Conservation (phyloP, 2,113 vertebrate genomes). For the Paralichthys olivaceus region DNA sequence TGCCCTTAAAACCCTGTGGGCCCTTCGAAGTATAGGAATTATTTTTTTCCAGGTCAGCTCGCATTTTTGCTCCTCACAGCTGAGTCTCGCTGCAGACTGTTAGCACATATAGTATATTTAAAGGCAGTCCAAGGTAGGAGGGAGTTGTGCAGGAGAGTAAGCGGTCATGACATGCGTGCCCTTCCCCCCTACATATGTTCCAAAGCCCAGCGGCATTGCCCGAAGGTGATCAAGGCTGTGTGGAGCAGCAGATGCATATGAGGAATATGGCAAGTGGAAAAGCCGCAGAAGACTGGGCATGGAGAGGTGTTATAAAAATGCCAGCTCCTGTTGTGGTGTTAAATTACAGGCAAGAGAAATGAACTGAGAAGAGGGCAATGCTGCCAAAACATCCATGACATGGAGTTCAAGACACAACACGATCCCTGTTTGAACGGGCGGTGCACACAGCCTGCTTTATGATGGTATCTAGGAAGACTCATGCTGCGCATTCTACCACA, state of each 20-base stretch:
- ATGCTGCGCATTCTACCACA: too few species aligned
- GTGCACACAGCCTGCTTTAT: too few species aligned
- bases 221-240: slow-evolving; percentile 9
- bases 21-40: slow-evolving; percentile 43
- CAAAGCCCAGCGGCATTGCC: slow-evolving; percentile 28
- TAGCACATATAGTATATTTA: slow-evolving; percentile 65
- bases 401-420: not conserved
- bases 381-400: too few species aligned
- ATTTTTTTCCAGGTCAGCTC: slow-evolving; percentile 80
- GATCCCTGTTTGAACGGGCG: not conserved
- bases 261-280: slow-evolving; percentile 28
- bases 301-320: slow-evolving; percentile 27
- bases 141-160: slow-evolving; percentile 44
- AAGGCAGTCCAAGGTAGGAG: slow-evolving; percentile 46
- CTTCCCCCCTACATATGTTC: slow-evolving; percentile 39
- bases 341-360: slow-evolving; percentile 12
- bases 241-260: slow-evolving; percentile 35
- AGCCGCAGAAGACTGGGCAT: slow-evolving; percentile 24
- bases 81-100: slow-evolving; percentile 58
- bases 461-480: too few species aligned
- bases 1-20: slow-evolving; percentile 54
- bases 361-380: not conserved
- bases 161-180: slow-evolving; percentile 42
- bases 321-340: slow-evolving; percentile 26
- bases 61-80: slow-evolving; percentile 65